Evolutionary conservation across 2,113 vertebrate genomes (phyloP).

Genomic region (western clawed frog (Xenopus tropicalis)): UCB_Xtro_10.0 CM004448.2:151000501-151001000

Average conservation of each 20-base stretch:
- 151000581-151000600: background rate
- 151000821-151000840: conserved; percentile 62
- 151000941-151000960: conserved; percentile 66
- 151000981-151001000: conserved; percentile 59
- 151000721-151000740: conserved; percentile 48
- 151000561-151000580: background rate
- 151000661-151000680: background rate
- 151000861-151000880: conserved; percentile 59
- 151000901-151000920: conserved; percentile 58
- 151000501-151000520: too few species aligned
- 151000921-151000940: conserved; percentile 66
- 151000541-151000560: conserved; percentile 1
- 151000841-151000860: conserved; percentile 59
- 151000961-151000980: conserved; percentile 64
- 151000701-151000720: background rate
- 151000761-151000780: conserved; percentile 67
- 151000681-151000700: background rate
- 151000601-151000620: background rate
- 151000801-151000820: conserved; percentile 69
- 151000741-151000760: conserved; percentile 57
- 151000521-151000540: too few species aligned
- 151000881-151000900: conserved; percentile 29
- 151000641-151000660: background rate
- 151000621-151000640: background rate
- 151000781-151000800: conserved; percentile 53